Conservation (phyloP, 2,113 vertebrate genomes). For the Felis chaus region DNA sequence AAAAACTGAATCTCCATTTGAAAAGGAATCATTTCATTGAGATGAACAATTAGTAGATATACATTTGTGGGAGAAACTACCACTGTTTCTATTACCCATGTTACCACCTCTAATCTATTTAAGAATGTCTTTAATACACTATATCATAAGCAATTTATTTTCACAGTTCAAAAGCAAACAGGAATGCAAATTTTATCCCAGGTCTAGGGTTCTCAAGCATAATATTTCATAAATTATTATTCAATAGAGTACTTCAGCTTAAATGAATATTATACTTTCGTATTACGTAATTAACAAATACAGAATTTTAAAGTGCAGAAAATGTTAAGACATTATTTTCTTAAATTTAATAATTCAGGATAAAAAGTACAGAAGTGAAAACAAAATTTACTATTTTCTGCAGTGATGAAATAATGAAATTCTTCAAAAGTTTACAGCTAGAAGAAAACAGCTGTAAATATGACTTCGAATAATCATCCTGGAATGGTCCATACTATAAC, state of each 20-base stretch:
- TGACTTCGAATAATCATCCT: conserved; percentile 30
- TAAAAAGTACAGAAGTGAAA: not conserved
- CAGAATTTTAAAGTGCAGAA: not conserved
- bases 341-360: conserved; percentile 27
- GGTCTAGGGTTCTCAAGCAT: not conserved
- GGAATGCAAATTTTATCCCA: not conserved
- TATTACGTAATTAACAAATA: conserved; percentile 27
- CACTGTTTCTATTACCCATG: not conserved
- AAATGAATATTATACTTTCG: not conserved
- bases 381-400: not conserved
- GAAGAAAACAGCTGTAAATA: conserved; percentile 25
- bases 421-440: not conserved
- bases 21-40: not conserved
- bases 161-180: conserved; percentile 24
- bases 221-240: not conserved
- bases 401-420: conserved; percentile 23
- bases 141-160: conserved; percentile 26
- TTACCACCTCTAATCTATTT: not conserved
- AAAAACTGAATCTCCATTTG: not conserved
- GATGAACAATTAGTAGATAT: not conserved
- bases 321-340: not conserved
- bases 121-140: not conserved
- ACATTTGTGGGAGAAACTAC: not conserved
- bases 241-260: not conserved
- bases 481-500: not conserved